phyloP scores from a whole-genome alignment of 2,888 invertebrate genomes.

The Tuta absoluta region DNA sequence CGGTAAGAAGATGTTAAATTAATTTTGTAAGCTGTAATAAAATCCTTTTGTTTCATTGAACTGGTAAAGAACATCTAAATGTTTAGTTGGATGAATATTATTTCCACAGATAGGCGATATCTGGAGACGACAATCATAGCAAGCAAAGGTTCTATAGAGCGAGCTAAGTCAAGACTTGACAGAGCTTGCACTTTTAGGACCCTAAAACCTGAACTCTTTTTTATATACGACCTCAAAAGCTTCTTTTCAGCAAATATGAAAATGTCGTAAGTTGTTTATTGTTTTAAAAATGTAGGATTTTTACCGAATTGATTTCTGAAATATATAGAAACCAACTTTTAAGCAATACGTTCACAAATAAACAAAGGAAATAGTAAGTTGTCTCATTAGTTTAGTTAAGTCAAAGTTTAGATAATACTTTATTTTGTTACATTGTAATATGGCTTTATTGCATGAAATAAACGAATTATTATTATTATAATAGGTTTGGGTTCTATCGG shows the following conservation, averaged over 20 bases:
- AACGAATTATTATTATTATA: too few relatives aligned
- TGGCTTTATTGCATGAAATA: too few relatives aligned
- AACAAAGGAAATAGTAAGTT: too few relatives aligned
- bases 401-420: too few relatives aligned
- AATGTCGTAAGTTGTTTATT: constrained; percentile 31
- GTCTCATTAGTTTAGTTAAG: too few relatives aligned
- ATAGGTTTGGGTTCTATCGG: too few relatives aligned
- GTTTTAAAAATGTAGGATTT: too few relatives aligned
- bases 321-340: too few relatives aligned
- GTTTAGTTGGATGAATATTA: not conserved
- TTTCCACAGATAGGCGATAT: constrained; percentile 50
- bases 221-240: not conserved
- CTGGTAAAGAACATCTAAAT: not conserved
- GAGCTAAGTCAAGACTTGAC: constrained; percentile 56
- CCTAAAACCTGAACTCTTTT: constrained; percentile 35
- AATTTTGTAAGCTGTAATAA: not conserved
- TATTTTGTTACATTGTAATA: too few relatives aligned
- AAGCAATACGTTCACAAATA: too few relatives aligned
- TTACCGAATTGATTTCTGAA: too few relatives aligned
- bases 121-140: constrained; percentile 53
- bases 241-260: not conserved
- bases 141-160: constrained; percentile 58
- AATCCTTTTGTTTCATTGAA: too few relatives aligned
- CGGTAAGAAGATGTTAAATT: constrained; percentile 37
- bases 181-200: constrained; percentile 51